Percentiles rank a stretch among this genome's conserved stretches.
Conservation (phyloP, 2,888 invertebrate genomes). For the Rhagonycha fulva region DNA sequence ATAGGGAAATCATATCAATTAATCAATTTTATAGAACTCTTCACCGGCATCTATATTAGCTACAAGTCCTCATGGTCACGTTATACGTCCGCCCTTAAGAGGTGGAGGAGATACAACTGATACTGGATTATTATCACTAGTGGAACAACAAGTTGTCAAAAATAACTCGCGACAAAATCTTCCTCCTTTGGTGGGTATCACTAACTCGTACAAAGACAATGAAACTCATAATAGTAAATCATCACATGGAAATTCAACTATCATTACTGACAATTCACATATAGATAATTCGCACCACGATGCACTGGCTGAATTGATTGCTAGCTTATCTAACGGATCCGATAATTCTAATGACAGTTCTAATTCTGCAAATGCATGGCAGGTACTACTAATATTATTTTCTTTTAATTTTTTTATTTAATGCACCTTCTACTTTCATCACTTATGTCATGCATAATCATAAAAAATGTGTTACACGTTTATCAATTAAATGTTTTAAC, state of each 20-base stretch:
- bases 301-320: conserved; percentile 55
- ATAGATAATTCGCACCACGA: conserved; percentile 47
- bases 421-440: neutral
- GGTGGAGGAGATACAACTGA: conserved; percentile 44
- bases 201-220: conserved; percentile 39
- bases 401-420: conserved; percentile 12
- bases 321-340: conserved; percentile 55
- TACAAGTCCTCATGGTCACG: conserved; percentile 51
- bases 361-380: conserved; percentile 55
- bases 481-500: conserved; percentile 1
- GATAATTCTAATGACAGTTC: conserved; percentile 53
- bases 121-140: conserved; percentile 52
- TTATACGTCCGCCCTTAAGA: conserved; percentile 38
- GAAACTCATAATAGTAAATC: conserved; percentile 34
- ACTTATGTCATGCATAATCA: neutral
- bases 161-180: conserved; percentile 37
- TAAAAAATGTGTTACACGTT: neutral
- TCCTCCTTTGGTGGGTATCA: conserved; percentile 53
- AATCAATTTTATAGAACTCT: conserved; percentile 42
- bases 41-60: conserved; percentile 47
- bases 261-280: conserved; percentile 33
- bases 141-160: conserved; percentile 42
- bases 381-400: conserved; percentile 53
- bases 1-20: neutral
- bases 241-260: conserved; percentile 32